Base-by-base conservation (phyloP, 2,797 vertebrate species). In the Sebastes umbrosus region DNA sequence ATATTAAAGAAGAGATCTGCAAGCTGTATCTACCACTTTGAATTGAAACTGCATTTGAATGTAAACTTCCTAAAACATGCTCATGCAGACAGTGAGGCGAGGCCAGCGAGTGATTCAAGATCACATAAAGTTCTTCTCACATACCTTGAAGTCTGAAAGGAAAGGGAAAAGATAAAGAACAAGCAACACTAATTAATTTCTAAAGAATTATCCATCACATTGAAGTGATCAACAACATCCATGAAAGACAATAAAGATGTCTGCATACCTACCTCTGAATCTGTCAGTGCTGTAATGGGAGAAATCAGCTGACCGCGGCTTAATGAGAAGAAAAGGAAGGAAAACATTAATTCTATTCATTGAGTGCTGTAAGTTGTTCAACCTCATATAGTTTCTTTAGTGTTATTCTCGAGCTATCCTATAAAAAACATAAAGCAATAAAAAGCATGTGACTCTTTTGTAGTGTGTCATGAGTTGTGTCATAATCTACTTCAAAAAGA, bases 251-350 rank as follows among this genome's bases (percentile, higher is more conserved):
- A 43, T 4, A 36, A 11, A n/a, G 11, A n/a, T 32, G 8, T 31
- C 13, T 67, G 12, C 20, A 34, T 13, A 74, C 94, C 94, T 85
- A 99, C 98, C 97, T 96, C 95, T 95, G 20, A 94, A 88, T 88
- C 94, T 96, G 29, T 94, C 94, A n/a, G 95, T 96, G 91, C 94
- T 95, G 88, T 96, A 97, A 85, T 96, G 96, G 54, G 95, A 96
- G 80, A 97, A 98, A 88, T 98, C 97, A 0, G 96, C 97, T 66
- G 97, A 97, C 58, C 93, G 95, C 0, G 96, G 97, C 98, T 99
- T 90, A 2, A 92, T 84, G 12, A 86, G 55, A 46, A 67, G 32
- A 72, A 72, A 4, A 10, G 11, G 43, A 25, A 7, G 29, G 10
- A 22, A 31, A n/a, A 27, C 24, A 43, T 55, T 11, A 12, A 24